phyloP scores from a whole-genome alignment of 2,797 vertebrate species.

The Dendrocincla tyrannina region DNA sequence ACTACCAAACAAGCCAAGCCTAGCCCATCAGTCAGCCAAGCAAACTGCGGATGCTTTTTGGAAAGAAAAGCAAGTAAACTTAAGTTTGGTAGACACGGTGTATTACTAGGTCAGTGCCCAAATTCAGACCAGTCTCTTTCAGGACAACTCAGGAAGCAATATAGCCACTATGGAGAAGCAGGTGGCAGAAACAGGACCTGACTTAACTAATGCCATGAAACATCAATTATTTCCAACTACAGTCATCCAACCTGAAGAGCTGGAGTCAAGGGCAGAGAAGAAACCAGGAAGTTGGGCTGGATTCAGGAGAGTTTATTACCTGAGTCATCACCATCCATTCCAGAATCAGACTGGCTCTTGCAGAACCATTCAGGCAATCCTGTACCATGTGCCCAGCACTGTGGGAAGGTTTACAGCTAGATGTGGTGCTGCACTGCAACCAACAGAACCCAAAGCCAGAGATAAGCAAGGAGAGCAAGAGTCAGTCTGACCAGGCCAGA shows the following conservation, averaged over 20 bases:
- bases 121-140: background rate
- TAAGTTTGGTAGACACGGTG: background rate
- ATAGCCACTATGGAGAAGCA: background rate
- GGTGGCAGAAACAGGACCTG: background rate
- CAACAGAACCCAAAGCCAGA: background rate
- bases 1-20: background rate
- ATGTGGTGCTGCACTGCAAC: background rate
- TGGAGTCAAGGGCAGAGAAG: background rate
- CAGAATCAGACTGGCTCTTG: background rate
- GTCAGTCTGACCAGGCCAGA: background rate
- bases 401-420: background rate
- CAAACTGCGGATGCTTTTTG: background rate
- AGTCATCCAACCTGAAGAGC: background rate
- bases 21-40: background rate
- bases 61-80: background rate
- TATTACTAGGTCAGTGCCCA: background rate
- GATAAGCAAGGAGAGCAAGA: background rate
- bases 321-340: background rate
- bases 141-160: background rate
- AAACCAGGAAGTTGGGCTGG: background rate
- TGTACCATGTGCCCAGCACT: fast-evolving
- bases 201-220: background rate
- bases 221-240: background rate
- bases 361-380: background rate
- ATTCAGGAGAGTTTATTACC: background rate